Evolutionary conservation across 2,888 invertebrate genomes (phyloP).

Genomic region (Leptinotarsa rubiginosa): DNA sequence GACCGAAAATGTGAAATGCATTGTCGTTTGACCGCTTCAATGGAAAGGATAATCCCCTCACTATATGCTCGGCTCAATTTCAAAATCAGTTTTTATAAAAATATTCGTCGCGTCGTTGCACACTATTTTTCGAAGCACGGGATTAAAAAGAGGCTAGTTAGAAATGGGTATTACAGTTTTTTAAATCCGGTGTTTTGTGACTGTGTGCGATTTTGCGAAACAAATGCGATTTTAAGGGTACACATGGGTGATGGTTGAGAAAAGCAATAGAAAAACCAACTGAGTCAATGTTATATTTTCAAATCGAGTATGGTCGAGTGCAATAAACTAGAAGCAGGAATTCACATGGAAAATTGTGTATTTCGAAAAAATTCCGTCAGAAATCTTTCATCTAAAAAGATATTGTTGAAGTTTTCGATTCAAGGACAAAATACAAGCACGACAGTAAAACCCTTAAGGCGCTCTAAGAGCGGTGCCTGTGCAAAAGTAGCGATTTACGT

Average conservation of each 20-base stretch:
- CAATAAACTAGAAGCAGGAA: too few relatives aligned
- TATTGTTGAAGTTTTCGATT: too few relatives aligned
- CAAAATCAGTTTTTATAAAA: slow-evolving; percentile 39
- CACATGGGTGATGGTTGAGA: not conserved
- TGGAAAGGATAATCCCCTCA: slow-evolving; percentile 37
- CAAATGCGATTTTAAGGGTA: slow-evolving; percentile 31
- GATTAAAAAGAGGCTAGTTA: slow-evolving; percentile 29
- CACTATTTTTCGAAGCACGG: slow-evolving; percentile 32
- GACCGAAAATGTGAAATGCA: slow-evolving; percentile 32
- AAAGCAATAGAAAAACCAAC: not conserved
- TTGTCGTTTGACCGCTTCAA: slow-evolving; percentile 27
- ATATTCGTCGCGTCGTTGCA: slow-evolving; percentile 40
- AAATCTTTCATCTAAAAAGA: too few relatives aligned
- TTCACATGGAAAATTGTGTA: too few relatives aligned
- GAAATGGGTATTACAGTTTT: slow-evolving; percentile 28
- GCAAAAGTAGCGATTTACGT: too few relatives aligned
- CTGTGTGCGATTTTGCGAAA: slow-evolving; percentile 40
- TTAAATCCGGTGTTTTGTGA: slow-evolving; percentile 27
- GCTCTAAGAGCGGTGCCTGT: too few relatives aligned
- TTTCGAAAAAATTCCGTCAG: too few relatives aligned
- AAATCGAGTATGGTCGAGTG: too few relatives aligned
- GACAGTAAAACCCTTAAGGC: too few relatives aligned
- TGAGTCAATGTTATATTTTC: too few relatives aligned
- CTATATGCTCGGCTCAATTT: slow-evolving; percentile 37
- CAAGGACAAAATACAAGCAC: too few relatives aligned